Conservation (phyloP, 2,888 invertebrate genomes). For the Andrena dorsata region DNA sequence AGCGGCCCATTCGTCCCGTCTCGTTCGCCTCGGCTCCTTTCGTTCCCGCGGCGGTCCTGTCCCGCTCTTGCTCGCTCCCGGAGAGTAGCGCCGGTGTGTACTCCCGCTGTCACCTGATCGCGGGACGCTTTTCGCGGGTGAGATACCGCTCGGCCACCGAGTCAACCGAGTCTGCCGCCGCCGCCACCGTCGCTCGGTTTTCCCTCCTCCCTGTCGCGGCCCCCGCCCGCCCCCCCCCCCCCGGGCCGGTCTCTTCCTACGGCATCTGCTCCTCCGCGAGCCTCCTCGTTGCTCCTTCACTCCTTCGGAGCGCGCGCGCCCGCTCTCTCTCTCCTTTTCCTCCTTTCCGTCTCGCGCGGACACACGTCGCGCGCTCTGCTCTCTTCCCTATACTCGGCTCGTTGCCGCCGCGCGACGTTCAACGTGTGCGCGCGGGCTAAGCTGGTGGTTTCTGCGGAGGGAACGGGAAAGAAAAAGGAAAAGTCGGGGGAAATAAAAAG, state of each 20-base stretch:
- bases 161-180: conserved; percentile 77
- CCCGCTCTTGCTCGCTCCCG: conserved; percentile 68
- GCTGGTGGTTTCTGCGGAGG: conserved; percentile 63
- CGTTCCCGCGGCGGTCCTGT: conserved; percentile 51
- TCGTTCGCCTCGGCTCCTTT: conserved; percentile 61
- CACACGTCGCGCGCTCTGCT: conserved; percentile 53
- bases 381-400: conserved; percentile 71
- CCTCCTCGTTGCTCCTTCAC: conserved; percentile 11
- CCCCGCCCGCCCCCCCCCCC: conserved; percentile 7
- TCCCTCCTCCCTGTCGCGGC: conserved; percentile 53
- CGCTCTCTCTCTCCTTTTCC: conserved; percentile 52
- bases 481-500: conserved; percentile 8
- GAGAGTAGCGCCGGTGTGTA: conserved; percentile 73
- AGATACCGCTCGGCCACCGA: conserved; percentile 81
- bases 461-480: conserved; percentile 30
- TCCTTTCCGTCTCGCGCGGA: conserved; percentile 62
- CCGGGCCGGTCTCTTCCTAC: conserved; percentile 43
- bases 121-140: conserved; percentile 83
- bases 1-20: conserved; percentile 60
- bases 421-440: conserved; percentile 63
- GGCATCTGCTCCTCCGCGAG: conserved; percentile 53
- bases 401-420: conserved; percentile 71
- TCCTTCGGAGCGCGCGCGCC: conserved; percentile 11
- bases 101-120: conserved; percentile 82
- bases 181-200: conserved; percentile 63